Evolutionary conservation across 1,140 invertebrate species (phyloP).

Genomic region (Eubasilissa regina): DNA sequence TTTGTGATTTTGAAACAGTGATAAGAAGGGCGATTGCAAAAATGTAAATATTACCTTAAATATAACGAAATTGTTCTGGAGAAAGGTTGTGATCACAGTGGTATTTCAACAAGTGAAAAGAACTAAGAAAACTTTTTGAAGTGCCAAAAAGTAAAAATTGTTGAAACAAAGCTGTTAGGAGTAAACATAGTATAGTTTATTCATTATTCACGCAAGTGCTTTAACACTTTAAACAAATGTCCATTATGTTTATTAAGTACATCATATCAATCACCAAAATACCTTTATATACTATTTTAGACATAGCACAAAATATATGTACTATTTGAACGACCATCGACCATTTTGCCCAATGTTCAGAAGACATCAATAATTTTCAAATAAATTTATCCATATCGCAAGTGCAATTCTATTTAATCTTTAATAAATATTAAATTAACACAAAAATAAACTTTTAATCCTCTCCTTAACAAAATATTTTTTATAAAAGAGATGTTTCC

Average conservation of each 20-base stretch:
- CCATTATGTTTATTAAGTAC: conserved; percentile 40
- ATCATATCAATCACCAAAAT: conserved; percentile 46
- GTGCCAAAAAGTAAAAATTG: conserved; percentile 57
- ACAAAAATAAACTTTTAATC: neutral
- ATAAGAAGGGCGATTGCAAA: neutral
- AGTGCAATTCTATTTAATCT: conserved; percentile 52
- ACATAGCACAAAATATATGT: conserved; percentile 50
- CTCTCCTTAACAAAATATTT: neutral
- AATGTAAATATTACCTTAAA: conserved; percentile 23
- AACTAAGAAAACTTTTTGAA: conserved; percentile 47
- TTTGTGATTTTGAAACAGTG: conserved; percentile 38
- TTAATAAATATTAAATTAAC: conserved; percentile 27
- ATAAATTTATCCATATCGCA: conserved; percentile 35
- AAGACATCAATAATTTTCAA: conserved; percentile 27
- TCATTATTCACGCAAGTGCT: conserved; percentile 58
- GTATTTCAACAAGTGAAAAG: conserved; percentile 50
- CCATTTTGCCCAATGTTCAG: conserved; percentile 35
- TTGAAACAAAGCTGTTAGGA: conserved; percentile 48
- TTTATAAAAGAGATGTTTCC: neutral
- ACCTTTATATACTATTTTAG: conserved; percentile 44
- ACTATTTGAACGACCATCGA: conserved; percentile 34
- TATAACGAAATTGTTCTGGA: conserved; percentile 31
- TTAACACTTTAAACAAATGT: conserved; percentile 49
- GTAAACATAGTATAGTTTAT: conserved; percentile 24
- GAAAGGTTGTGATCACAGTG: conserved; percentile 56